Conservation (phyloP, 2,797 vertebrate genomes). For the Rhincodon typus region DNA sequence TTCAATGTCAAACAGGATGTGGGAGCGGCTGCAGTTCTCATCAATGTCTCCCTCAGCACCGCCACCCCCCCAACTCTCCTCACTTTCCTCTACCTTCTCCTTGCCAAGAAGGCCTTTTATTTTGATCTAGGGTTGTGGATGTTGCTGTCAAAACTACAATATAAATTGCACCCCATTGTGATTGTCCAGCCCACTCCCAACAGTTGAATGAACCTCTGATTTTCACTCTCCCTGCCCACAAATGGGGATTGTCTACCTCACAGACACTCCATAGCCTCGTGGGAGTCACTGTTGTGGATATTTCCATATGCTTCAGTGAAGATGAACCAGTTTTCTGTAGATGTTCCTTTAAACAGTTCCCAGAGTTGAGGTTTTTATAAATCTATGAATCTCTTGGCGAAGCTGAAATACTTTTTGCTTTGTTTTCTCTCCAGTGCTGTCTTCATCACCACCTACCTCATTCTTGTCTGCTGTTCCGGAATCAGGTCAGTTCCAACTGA, state of each 20-base stretch:
- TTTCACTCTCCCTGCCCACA: not conserved
- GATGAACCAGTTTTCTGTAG: not conserved
- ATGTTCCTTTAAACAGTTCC: not conserved
- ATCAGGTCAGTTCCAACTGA: slow-evolving; percentile 27
- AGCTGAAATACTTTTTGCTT: not conserved
- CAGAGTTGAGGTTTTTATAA: not conserved
- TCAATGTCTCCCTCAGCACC: too few species aligned
- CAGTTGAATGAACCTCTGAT: not conserved
- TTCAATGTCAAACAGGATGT: not conserved
- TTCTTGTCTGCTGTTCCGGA: slow-evolving; percentile 41
- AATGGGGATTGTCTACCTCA: not conserved
- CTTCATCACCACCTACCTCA: slow-evolving; percentile 48
- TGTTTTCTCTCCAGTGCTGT: slow-evolving; percentile 41
- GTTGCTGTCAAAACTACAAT: not conserved
- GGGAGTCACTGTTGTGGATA: too few species aligned
- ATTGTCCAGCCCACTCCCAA: not conserved
- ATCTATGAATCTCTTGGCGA: not conserved
- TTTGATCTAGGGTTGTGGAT: not conserved
- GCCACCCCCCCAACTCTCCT: not conserved
- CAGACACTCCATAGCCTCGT: not conserved
- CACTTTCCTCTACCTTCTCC: not conserved
- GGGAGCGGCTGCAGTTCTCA: not conserved
- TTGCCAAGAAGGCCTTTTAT: not conserved
- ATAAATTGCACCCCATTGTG: not conserved
- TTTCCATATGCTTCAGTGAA: too few species aligned